Percentiles rank a stretch among this genome's conserved stretches.
These are phyloP conservation scores for Diabrotica balteata DNA, from an alignment of 2,888 invertebrate genomes.

Conservation along the genomic window DNA sequence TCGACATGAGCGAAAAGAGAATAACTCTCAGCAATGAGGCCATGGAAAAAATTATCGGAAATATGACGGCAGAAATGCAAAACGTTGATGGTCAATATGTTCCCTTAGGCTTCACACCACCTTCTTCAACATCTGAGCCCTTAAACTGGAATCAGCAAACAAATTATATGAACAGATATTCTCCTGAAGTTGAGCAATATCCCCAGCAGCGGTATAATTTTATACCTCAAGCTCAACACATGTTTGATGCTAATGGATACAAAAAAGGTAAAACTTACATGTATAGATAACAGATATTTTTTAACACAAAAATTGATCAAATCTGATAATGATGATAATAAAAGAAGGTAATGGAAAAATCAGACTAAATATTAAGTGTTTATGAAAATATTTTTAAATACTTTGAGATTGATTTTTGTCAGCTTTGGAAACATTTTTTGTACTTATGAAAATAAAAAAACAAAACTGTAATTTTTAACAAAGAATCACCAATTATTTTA, in stretches of 20 bases:
- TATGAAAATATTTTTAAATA: too few species aligned
- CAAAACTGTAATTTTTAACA: too few species aligned
- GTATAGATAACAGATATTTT: too few species aligned
- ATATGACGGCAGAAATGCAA: conserved; percentile 67
- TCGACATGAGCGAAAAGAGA: conserved; percentile 53
- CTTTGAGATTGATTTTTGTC: too few species aligned
- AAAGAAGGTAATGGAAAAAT: too few species aligned
- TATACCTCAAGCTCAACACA: conserved; percentile 41
- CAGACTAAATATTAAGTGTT: too few species aligned
- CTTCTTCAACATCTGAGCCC: conserved; percentile 44
- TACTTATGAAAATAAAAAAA: too few species aligned
- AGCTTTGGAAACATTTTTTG: too few species aligned
- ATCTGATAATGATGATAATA: too few species aligned
- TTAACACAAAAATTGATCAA: too few species aligned
- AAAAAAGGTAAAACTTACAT: conserved; percentile 35
- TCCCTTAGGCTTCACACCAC: conserved; percentile 62
- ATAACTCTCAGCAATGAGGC: conserved; percentile 53
- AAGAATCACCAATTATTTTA: too few species aligned
- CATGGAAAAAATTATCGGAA: conserved; percentile 67
- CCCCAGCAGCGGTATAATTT: conserved; percentile 42
- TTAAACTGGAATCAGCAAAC: conserved; percentile 47
- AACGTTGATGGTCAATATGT: conserved; percentile 66
- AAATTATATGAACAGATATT: conserved; percentile 47
- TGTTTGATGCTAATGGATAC: conserved; percentile 43
- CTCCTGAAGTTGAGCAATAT: conserved; percentile 36